phyloP scores from a whole-genome alignment of 2,113 vertebrate genomes.

The Scolopax mira region DNA sequence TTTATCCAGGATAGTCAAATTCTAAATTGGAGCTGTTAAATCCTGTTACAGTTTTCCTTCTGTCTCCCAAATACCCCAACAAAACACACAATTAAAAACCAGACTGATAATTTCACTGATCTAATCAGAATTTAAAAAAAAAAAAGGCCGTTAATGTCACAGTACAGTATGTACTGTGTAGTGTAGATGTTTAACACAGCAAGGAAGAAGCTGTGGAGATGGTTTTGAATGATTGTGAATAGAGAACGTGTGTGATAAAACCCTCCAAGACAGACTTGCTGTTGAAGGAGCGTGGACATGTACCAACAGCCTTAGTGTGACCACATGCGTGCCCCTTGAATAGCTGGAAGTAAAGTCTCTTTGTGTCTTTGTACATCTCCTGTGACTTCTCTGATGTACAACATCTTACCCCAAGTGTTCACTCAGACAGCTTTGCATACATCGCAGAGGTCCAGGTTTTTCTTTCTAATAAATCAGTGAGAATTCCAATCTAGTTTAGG shows the following conservation, averaged over 20 bases:
- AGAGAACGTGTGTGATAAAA: neutral
- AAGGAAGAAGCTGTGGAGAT: neutral
- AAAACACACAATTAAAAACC: neutral
- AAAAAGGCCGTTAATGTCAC: neutral
- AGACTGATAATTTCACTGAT: neutral
- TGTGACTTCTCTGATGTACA: neutral
- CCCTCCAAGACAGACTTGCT: neutral
- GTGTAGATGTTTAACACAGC: neutral
- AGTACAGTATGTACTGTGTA: neutral
- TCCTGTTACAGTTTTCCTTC: neutral
- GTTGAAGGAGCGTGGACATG: neutral
- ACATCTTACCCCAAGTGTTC: neutral
- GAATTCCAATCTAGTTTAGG: neutral
- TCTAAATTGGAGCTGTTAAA: neutral
- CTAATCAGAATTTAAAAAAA: neutral
- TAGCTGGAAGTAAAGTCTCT: neutral
- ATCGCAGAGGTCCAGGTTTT: neutral
- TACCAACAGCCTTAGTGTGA: neutral
- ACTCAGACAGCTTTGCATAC: neutral
- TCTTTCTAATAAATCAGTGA: neutral
- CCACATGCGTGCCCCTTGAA: neutral
- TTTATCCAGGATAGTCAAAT: neutral
- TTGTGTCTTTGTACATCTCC: neutral
- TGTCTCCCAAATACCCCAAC: neutral
- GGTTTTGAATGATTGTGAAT: neutral